These are phyloP conservation scores for Neoascia interrupta DNA, from an alignment of 2,888 invertebrate species.

Conservation along the genomic window DNA sequence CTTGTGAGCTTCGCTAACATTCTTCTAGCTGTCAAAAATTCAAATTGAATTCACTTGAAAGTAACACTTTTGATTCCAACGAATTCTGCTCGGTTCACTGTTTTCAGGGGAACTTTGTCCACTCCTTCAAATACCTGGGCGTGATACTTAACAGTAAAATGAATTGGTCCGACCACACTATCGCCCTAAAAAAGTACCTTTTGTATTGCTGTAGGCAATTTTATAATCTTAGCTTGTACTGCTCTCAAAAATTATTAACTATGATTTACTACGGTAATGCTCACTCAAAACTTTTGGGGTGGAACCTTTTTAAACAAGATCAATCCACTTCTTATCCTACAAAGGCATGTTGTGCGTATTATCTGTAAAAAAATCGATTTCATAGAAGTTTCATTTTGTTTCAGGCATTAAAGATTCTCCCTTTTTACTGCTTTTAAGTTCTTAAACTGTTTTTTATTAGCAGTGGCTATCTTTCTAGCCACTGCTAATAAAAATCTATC, in stretches of 20 bases:
- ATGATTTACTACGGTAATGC: not conserved
- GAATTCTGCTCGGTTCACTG: not conserved
- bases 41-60: not conserved
- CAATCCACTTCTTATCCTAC: not conserved
- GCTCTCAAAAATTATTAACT: not conserved
- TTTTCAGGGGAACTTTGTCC: not conserved
- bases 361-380: not conserved
- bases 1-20: not conserved
- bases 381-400: not conserved
- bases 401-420: constrained; percentile 5
- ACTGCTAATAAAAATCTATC: not conserved
- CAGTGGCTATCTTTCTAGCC: not conserved
- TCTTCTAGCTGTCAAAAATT: not conserved
- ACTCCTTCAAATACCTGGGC: not conserved
- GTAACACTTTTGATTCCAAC: not conserved
- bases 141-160: not conserved
- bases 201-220: constrained; percentile 8
- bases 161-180: not conserved
- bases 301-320: not conserved
- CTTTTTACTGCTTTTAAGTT: constrained; percentile 2
- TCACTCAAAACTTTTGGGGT: not conserved
- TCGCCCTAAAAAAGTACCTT: not conserved
- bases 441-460: constrained; percentile 5
- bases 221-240: constrained; percentile 10
- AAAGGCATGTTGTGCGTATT: not conserved